These are phyloP conservation scores for Pangasius djambal DNA, from an alignment of 2,797 vertebrate genomes.

Conservation along the genomic window DNA sequence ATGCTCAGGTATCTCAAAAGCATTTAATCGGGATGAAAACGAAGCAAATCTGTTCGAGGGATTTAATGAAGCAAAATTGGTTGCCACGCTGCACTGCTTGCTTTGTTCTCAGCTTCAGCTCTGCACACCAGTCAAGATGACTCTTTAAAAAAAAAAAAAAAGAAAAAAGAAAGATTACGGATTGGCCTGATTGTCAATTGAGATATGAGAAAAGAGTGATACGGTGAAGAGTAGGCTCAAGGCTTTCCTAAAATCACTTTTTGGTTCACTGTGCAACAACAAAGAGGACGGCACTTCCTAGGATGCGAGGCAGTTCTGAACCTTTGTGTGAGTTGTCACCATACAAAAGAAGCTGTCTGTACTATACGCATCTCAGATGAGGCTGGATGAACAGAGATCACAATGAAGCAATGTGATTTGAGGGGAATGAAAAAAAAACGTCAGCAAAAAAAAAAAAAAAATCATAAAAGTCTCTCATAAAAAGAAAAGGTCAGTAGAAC, in stretches of 20 bases:
- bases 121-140: not conserved
- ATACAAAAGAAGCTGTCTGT: constrained; percentile 25
- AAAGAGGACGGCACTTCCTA: constrained; percentile 35
- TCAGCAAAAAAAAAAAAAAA: constrained; percentile 21
- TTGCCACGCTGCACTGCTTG: constrained; percentile 15
- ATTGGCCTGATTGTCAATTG: not conserved
- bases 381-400: constrained; percentile 10
- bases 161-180: not conserved
- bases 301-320: constrained; percentile 27
- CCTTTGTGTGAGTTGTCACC: constrained; percentile 41
- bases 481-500: constrained; percentile 44
- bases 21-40: constrained; percentile 32
- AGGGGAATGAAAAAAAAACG: not conserved
- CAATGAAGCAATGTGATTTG: constrained; percentile 16
- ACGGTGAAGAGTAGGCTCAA: constrained; percentile 31
- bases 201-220: constrained; percentile 11
- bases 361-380: constrained; percentile 26
- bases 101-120: constrained; percentile 48
- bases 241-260: constrained; percentile 23
- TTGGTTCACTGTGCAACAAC: constrained; percentile 36
- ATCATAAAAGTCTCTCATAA: constrained; percentile 23
- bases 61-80: constrained; percentile 28
- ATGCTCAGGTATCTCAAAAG: constrained; percentile 41
- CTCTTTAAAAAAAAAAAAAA: not conserved
- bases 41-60: constrained; percentile 36